Evolutionary conservation across 1,140 invertebrate species (phyloP), one percentile per base, ranked within the genome.

Genomic region (Drosophila lini): DNA sequence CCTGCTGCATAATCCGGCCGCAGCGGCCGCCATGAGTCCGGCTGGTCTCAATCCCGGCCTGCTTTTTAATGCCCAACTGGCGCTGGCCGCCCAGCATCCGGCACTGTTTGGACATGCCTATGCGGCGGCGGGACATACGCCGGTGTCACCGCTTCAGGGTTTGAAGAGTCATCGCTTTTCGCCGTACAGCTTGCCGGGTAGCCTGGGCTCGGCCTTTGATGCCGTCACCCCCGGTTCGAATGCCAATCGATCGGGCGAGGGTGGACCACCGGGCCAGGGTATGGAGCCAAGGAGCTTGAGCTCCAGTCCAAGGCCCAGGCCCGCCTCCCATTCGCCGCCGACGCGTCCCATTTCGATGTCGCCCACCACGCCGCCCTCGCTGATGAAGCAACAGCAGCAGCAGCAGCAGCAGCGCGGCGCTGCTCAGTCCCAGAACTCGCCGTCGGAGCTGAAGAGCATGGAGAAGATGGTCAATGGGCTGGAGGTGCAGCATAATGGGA

Each of bases 381-480:
- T 90, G 57, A 57, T 90, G 42, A 92, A 81, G 70, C n/a, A n/a
- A n/a, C 90, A 56, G 15, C 45, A 40, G 13, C 38, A 38, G 22
- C 22, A 32, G 31, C 31, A 32, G 38, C 38, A 38, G 58, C 16
- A 19, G 13, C 7, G 11, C 3, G 25, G 48, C n/a, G 38, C 48
- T 1, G 7, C 63, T 0, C 64, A 74, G 19, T 15, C 83, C 6
- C 82, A 90, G 73, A 78, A 94, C 94, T 95, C 64, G 95, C 95
- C 81, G 7, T 92, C 92, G 50, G 97, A 98, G 93, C 94, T 99
- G 62, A 98, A 98, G 93, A 98, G 96, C 92, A 99, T 99, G 93
- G 97, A 99, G 93, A 98, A 98, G 91, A 98, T 98, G 97, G 97
- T 98, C 69, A 98, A 98, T 93, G 97, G 97, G 1, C 93, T 98